Base-by-base conservation (phyloP, 92 coral and sea anemone genomes). In the Umimayanthus chanpuru region DNA sequence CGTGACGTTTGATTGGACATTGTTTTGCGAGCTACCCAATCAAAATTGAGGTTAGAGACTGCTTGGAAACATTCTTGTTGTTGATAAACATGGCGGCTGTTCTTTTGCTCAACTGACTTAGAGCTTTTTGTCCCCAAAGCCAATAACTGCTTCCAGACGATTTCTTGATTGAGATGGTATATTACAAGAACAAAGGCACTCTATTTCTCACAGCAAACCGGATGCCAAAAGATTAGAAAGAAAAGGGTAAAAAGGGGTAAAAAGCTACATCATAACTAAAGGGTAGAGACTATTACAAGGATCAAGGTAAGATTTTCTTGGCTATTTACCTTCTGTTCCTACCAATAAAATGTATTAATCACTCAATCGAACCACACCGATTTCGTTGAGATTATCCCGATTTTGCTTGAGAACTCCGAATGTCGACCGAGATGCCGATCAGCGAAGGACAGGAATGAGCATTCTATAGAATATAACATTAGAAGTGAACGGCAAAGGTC, bases 1-100 rank as follows among this genome's bases (percentile, higher is more conserved):
- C 81, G 84, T 81, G 36, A 18, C 78, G 16, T 75, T 64, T 88
- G 90, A 92, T 88, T 88, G 92, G 94, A 64, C 68, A 26, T 43
- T 30, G 30, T 12, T 7, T n/a, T 55, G 12, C 47, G 32, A 18
- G 16, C 50, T 81, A 81, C 30, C 85, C 85, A 64, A 81, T 81
- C 85, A 81, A 36, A 36, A 32, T 61, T 36, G 23, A 81, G 71
- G 58, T 11, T 1, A 9, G 29, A 55, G 72, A 38, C 55, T 66
- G 85, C 85, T 65, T 81, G 75, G 85, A 65, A 81, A 81, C 76
- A 65, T 65, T 47, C 20, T 36, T 41, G 75, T 71, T 71, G 75
- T 11, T 71, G 75, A n/a, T 73, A 73, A 73, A 73, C 77, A 73
- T 73, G 77, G 77, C 44, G 23, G 77, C 41, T 73, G 77, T 36